Evolutionary conservation across 2,797 vertebrate species (phyloP), one percentile per base, ranked within the genome.

Genomic region (Lacerta viridis): DNA sequence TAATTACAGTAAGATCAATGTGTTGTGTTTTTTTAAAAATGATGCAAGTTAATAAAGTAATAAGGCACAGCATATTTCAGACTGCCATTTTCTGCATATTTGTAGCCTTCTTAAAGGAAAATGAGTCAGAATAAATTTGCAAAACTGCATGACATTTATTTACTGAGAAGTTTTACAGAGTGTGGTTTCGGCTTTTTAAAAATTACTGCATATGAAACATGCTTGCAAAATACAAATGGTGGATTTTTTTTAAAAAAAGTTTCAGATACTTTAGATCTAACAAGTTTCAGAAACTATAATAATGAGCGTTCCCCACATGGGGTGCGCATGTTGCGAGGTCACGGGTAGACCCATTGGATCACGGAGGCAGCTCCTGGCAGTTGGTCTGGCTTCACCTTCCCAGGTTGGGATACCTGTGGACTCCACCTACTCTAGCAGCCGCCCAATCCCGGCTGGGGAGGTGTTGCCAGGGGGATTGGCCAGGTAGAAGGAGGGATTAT

Each of bases 1-100:
- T 91, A 92, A 93, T 93, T 92, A 93, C 61, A 71, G 80, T 25
- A 91, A 85, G 81, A 91, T 91, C 75, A 92, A 82, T 84, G 29
- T 88, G 81, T 88, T 90, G 90, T 88, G 9, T 89, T 91, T 88
- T 36, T 91, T 81, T 90, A 85, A 92, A 76, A 87, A 43, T 25
- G 79, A 41, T 76, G 72, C 46, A 61, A 91, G 36, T 84, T 59
- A 92, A 88, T 86, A 93, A 88, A 83, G 64, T 92, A 88, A 83
- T 85, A 92, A 64, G 82, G 41, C 83, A 91, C 10, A 46, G 1
- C 43, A 75, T 76, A 61, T 91, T 92, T 71, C 89, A 84, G 84
- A 9, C 69, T 85, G 1, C 86, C 83, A 84, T 83, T 87, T 91
- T 92, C 46, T 91, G 9, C 50, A 77, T 72, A 72, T 39, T 59